These are phyloP conservation scores for Papilio helenus DNA, from an alignment of 1,140 invertebrate species.

Conservation along the genomic window DNA sequence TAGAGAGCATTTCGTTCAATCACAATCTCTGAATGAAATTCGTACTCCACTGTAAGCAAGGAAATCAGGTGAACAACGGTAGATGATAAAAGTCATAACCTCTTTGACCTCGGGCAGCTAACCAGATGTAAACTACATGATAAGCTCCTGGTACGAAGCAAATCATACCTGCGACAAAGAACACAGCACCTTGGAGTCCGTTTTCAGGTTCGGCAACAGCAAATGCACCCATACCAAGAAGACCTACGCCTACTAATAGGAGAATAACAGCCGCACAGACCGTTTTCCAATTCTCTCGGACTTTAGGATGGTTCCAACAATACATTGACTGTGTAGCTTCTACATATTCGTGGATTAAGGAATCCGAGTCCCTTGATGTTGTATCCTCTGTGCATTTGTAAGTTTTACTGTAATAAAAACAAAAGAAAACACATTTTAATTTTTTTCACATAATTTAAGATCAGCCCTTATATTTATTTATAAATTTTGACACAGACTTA, in stretches of 20 bases:
- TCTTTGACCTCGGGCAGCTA: conserved; percentile 90
- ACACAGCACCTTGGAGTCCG: conserved; percentile 90
- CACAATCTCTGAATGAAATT: conserved; percentile 47
- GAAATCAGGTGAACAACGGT: conserved; percentile 89
- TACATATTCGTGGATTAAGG: conserved; percentile 90
- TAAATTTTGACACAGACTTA: too few relatives aligned
- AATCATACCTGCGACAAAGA: conserved; percentile 91
- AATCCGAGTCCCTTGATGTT: conserved; percentile 90
- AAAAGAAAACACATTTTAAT: background rate
- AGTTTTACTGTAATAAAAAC: conserved; percentile 82
- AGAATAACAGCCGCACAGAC: conserved; percentile 90
- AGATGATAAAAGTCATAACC: conserved; percentile 93
- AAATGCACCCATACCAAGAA: conserved; percentile 89
- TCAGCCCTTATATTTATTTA: too few relatives aligned
- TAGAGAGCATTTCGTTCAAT: conserved; percentile 50
- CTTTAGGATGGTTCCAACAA: conserved; percentile 92
- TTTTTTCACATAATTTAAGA: too few relatives aligned
- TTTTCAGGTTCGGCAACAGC: conserved; percentile 87
- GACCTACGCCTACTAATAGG: conserved; percentile 89
- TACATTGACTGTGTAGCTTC: conserved; percentile 85
- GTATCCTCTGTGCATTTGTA: conserved; percentile 87
- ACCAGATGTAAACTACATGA: conserved; percentile 92
- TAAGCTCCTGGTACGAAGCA: conserved; percentile 92
- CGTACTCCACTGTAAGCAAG: conserved; percentile 52
- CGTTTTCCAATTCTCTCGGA: conserved; percentile 93